Percentiles rank a stretch among this genome's conserved stretches.
Conservation (phyloP, 1,140 invertebrate genomes). For the Pseudobourletiella spinata region DNA sequence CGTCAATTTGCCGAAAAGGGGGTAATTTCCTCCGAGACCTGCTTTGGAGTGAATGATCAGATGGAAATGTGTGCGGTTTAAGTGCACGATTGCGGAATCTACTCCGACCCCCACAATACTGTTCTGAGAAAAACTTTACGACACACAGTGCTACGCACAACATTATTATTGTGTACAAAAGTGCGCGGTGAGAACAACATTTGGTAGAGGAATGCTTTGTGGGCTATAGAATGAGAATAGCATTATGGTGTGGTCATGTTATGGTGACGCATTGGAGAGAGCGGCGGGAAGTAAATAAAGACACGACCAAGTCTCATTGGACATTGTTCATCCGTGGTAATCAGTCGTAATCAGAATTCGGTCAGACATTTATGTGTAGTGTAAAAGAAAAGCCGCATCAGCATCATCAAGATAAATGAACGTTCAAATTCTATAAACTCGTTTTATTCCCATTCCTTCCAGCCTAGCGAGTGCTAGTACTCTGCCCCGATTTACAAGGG, state of each 20-base stretch:
- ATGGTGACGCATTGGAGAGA: no score
- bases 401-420: constrained; percentile 13
- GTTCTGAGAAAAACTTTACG: no score
- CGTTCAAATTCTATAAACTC: not conserved
- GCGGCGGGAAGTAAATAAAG: not conserved
- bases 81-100: no score
- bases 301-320: not conserved
- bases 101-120: no score
- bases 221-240: no score
- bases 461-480: not conserved
- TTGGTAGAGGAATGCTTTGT: not conserved
- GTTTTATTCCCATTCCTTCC: not conserved
- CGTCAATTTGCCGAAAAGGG: not conserved
- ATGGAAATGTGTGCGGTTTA: no score
- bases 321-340: not conserved
- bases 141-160: no score
- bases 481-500: not conserved
- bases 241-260: no score
- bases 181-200: not conserved
- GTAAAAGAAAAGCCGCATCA: constrained; percentile 7
- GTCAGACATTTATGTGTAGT: constrained; percentile 9
- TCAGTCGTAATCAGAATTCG: constrained; percentile 11
- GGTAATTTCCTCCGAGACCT: no score
- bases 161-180: not conserved
- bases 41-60: no score